Evolutionary conservation across 2,888 invertebrate species (phyloP).

Genomic region (Apodemia hepburni): DNA sequence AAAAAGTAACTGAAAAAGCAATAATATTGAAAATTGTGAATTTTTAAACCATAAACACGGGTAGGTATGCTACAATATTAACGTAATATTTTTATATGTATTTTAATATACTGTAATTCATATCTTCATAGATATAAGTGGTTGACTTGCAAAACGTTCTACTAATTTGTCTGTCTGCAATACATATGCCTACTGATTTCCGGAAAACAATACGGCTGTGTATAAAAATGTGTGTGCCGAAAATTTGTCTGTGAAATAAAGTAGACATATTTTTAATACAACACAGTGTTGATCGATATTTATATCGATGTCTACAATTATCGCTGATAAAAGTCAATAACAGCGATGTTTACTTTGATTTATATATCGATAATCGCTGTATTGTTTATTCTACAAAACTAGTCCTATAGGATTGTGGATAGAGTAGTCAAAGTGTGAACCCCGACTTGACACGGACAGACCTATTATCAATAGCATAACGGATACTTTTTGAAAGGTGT

Average conservation of each 20-base stretch:
- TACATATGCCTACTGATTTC: conserved; percentile 18
- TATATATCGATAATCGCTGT: conserved; percentile 15
- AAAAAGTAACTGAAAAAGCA: conserved; percentile 61
- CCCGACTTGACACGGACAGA: conserved; percentile 68
- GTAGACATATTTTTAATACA: conserved; percentile 10
- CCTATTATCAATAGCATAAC: conserved; percentile 71
- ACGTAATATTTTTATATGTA: conserved; percentile 78
- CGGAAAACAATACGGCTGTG: conserved; percentile 8
- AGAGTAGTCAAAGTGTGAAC: conserved; percentile 46
- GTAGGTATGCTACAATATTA: conserved; percentile 58
- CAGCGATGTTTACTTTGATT: neutral
- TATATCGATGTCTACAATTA: neutral
- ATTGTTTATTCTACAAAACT: conserved; percentile 45
- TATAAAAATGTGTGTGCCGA: conserved; percentile 11
- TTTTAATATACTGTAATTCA: conserved; percentile 76
- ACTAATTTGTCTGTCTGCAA: conserved; percentile 42
- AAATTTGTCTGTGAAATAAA: conserved; percentile 5
- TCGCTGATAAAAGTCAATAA: neutral
- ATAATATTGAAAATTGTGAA: conserved; percentile 65
- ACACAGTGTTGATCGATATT: conserved; percentile 21
- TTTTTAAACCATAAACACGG: conserved; percentile 55
- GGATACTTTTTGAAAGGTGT: conserved; percentile 77
- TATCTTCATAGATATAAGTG: conserved; percentile 75
- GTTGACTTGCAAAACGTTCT: conserved; percentile 65
- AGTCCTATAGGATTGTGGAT: conserved; percentile 50